Evolutionary conservation across 2,888 invertebrate genomes (phyloP).

Genomic region (Eristalis arbustorum): DNA sequence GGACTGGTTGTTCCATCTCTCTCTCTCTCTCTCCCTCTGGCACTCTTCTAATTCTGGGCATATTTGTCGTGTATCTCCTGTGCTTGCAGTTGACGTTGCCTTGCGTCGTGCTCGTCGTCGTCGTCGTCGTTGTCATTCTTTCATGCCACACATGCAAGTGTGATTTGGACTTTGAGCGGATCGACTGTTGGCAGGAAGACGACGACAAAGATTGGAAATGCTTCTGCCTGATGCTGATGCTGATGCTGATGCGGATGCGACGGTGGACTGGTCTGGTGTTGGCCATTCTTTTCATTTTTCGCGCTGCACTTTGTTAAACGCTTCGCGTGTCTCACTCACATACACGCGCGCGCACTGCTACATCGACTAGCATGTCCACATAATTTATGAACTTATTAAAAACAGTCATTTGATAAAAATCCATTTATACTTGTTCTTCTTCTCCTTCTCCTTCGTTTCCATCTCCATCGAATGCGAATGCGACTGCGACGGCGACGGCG

Average conservation of each 20-base stretch:
- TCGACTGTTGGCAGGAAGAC: slow-evolving; percentile 32
- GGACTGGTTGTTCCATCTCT: no score
- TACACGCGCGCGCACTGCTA: background rate
- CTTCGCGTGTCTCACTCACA: background rate
- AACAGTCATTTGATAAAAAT: slow-evolving; percentile 62
- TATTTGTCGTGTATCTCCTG: no score
- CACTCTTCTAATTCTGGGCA: no score
- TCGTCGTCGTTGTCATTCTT: no score
- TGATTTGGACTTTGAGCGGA: background rate
- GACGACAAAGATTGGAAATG: slow-evolving; percentile 61
- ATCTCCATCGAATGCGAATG: no score
- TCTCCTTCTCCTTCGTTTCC: background rate
- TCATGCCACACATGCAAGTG: background rate
- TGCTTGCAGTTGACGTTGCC: no score
- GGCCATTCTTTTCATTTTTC: slow-evolving; percentile 47
- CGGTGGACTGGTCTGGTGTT: slow-evolving; percentile 75
- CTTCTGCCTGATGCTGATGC: slow-evolving; percentile 75
- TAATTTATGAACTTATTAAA: slow-evolving; percentile 57
- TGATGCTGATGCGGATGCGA: slow-evolving; percentile 74
- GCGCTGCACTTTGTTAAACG: slow-evolving; percentile 18
- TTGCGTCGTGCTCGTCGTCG: no score
- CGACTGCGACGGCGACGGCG: no score
- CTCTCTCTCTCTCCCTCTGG: no score
- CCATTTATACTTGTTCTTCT: slow-evolving; percentile 27
- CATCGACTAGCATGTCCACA: background rate